These are phyloP conservation scores for Sapajus apella DNA, from an alignment of 2,113 vertebrate genomes.

Conservation along the genomic window DNA sequence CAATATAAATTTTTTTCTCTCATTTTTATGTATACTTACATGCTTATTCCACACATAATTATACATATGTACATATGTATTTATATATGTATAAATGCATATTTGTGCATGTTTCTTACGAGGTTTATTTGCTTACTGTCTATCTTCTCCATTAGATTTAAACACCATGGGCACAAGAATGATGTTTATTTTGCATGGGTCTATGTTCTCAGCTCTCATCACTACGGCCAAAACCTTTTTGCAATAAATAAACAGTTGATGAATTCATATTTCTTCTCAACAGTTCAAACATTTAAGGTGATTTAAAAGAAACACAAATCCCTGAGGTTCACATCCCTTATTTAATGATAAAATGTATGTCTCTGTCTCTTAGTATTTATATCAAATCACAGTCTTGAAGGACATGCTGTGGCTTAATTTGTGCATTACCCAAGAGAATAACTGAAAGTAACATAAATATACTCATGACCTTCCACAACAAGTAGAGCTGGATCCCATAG, in stretches of 20 bases:
- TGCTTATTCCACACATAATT: not conserved
- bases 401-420: not conserved
- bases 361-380: not conserved
- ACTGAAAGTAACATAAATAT: not conserved
- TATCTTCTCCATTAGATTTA: not conserved
- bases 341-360: not conserved
- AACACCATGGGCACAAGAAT: not conserved
- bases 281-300: not conserved
- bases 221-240: not conserved
- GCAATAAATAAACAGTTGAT: not conserved
- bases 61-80: not conserved
- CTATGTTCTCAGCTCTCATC: not conserved
- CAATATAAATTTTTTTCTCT: not conserved
- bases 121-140: not conserved
- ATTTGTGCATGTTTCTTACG: not conserved
- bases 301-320: not conserved
- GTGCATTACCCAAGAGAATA: not conserved
- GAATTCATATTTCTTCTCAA: not conserved
- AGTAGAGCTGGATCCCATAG: not conserved
- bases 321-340: not conserved
- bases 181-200: not conserved
- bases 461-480: not conserved
- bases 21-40: not conserved
- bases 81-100: not conserved
- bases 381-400: not conserved